Base-by-base conservation (phyloP, 2,888 invertebrate species). In the Nezara viridula region DNA sequence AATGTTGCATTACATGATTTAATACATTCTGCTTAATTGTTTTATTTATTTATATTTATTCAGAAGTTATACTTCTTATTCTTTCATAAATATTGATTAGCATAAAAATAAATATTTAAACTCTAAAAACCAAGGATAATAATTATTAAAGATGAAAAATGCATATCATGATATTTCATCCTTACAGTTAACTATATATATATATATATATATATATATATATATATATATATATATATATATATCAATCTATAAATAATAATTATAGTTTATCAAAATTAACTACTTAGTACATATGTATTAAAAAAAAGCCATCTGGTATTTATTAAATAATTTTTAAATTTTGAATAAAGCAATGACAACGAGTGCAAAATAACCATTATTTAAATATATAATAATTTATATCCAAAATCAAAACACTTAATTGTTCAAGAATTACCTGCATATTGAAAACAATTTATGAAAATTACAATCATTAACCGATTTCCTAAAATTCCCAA, bases 281-380 rank as follows among this genome's bases (percentile, higher is more conserved):
- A n/a, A 55, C n/a, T 55, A n/a, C 10, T n/a, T 55, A 24, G n/a
- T 55, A 55, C 10, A 9, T 5, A 55, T 9, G 10, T n/a, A 55
- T n/a, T 55, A 55, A 55, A n/a, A 7, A 14, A n/a, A 55, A n/a
- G n/a, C n/a, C 27, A 60, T 55, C 55, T 55, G n/a, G n/a, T 60
- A 27, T 60, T 60, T 14, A 60, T 32, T 19, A 32, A 66, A 19
- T n/a, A 60, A 27, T 9, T 21, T 32, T 10, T 21, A 40, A 19
- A 40, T 77, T 24, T 44, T 81, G 40, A 24, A 81, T 81, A n/a
- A 81, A 81, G 81, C 81, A 81, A 81, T 81, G 81, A 81, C 81
- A 81, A 24, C 44, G 81, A 81, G 81, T 81, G 81, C 81, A 81
- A 81, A 81, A 81, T 81, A 81, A 81, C n/a, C 81, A 81, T 44